phyloP scores from a whole-genome alignment of 2,113 vertebrate species.

The Chrysochloris asiatica region DNA sequence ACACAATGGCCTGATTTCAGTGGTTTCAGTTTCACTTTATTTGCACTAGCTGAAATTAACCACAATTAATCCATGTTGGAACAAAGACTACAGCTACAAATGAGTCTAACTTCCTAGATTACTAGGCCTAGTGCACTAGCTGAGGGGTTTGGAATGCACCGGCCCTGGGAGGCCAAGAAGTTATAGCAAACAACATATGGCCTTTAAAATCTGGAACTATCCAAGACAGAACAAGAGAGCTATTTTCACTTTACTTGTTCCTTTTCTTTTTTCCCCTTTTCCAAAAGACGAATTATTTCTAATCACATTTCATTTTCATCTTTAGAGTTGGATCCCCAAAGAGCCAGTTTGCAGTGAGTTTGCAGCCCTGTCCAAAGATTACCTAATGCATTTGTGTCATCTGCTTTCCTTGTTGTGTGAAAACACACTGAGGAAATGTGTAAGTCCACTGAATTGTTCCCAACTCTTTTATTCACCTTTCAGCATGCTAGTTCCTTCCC shows the following conservation, averaged over 20 bases:
- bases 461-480: slow-evolving; percentile 86
- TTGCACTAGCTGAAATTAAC: slow-evolving; percentile 73
- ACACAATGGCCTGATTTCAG: slow-evolving; percentile 64
- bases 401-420: slow-evolving; percentile 84
- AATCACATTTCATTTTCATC: slow-evolving; percentile 74
- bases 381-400: slow-evolving; percentile 82
- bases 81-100: slow-evolving; percentile 76
- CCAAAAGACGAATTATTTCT: slow-evolving; percentile 73
- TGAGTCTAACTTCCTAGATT: slow-evolving; percentile 71
- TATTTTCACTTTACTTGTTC: slow-evolving; percentile 73
- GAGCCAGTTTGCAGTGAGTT: slow-evolving; percentile 68
- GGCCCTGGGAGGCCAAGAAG: slow-evolving; percentile 77
- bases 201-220: slow-evolving; percentile 81
- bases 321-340: slow-evolving; percentile 64
- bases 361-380: slow-evolving; percentile 71
- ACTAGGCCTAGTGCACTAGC: slow-evolving; percentile 66
- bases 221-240: slow-evolving; percentile 79
- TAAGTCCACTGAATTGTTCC: slow-evolving; percentile 86
- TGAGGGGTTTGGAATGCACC: slow-evolving; percentile 77
- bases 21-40: slow-evolving; percentile 77
- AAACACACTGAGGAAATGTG: slow-evolving; percentile 88
- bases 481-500: slow-evolving; percentile 88
- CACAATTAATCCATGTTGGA: slow-evolving; percentile 70
- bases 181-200: slow-evolving; percentile 83
- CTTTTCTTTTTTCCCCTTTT: slow-evolving; percentile 12